Base-by-base conservation (phyloP, 2,888 invertebrate genomes). In the Mesorhabditis spiculigera region DNA sequence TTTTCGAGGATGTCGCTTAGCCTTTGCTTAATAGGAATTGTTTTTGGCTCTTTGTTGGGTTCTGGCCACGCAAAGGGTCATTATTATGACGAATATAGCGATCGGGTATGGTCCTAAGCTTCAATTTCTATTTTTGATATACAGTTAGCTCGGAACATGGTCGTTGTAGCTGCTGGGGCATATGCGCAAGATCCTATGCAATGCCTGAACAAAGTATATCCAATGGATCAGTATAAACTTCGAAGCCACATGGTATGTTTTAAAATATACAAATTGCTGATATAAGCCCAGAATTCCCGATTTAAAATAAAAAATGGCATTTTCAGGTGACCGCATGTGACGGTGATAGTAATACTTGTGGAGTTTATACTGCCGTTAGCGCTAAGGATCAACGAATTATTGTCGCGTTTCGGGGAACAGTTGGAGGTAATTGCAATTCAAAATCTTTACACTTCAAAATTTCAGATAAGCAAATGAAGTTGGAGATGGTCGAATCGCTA, bases 391-490 rank as follows among this genome's bases (percentile, higher is more conserved):
- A 67, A 58, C 68, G 63, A 10, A 66, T 73, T 5, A 45, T 73
- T 43, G 68, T 75, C 61, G 63, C 71, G 3, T 75, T 73, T 66
- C 67, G 75, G 50, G 75, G 75, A 58, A 75, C 75, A 8, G 64
- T 61, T 5, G 68, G 67, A 5, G 65, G 73, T 73, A 28, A 28
- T 28, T 28, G 28, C 28, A 62, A 68, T 70, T 44, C 66, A 6
- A n/a, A 8, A 58, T 58, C n/a, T 63, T 61, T 65, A 16, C 42
- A n/a, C 5, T 13, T 43, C 43, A 5, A 50, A 6, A 13, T 45
- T 73, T 63, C 42, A 73, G 71, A 69, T 8, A 68, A 68, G 41
- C 75, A 75, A 68, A 65, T 75, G 8, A 68, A 71, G 6, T 50
- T 65, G 8, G 75, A 75, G 44, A 67, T 68, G n/a, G 10, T 63